Percentiles rank a stretch among this genome's conserved stretches.
phyloP scores from a whole-genome alignment of 2,888 invertebrate genomes.

The Ashinkailepas kermadecensis region DNA sequence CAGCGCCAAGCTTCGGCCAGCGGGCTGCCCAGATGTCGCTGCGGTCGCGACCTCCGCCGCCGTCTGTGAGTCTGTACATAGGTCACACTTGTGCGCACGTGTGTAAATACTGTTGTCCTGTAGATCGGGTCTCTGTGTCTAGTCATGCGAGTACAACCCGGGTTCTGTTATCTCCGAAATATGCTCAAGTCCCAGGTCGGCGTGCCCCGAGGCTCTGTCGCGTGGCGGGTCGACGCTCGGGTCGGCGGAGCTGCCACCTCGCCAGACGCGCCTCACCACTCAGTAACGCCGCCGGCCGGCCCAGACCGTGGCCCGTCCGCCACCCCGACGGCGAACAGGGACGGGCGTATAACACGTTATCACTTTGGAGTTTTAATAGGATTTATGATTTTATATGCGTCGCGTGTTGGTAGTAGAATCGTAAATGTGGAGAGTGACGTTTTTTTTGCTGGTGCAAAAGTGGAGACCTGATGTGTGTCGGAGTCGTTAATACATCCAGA shows the following conservation, averaged over 20 bases:
- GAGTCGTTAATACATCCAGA: too few species aligned
- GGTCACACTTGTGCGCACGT: background rate
- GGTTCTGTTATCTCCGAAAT: conserved; percentile 7
- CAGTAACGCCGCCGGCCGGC: too few species aligned
- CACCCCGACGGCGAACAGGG: background rate
- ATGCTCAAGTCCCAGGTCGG: too few species aligned
- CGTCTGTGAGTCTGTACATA: background rate
- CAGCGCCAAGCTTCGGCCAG: conserved; percentile 17
- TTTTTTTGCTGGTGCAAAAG: background rate
- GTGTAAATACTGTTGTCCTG: conserved; percentile 2
- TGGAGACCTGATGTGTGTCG: too few species aligned
- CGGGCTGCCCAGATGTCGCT: background rate
- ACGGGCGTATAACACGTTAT: conserved; percentile 3
- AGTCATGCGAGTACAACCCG: conserved; percentile 20
- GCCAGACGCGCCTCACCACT: too few species aligned
- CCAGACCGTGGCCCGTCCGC: too few species aligned
- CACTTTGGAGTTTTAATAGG: conserved; percentile 5
- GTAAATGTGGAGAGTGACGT: conserved; percentile 19
- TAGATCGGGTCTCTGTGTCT: conserved; percentile 19
- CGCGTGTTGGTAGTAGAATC: conserved; percentile 3
- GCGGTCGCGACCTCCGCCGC: conserved; percentile 3
- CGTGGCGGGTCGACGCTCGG: too few species aligned
- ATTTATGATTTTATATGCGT: conserved; percentile 9
- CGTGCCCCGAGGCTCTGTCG: too few species aligned
- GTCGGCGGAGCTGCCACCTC: too few species aligned